phyloP scores from a whole-genome alignment of 2,888 invertebrate species.

The Stomorhina lunata region DNA sequence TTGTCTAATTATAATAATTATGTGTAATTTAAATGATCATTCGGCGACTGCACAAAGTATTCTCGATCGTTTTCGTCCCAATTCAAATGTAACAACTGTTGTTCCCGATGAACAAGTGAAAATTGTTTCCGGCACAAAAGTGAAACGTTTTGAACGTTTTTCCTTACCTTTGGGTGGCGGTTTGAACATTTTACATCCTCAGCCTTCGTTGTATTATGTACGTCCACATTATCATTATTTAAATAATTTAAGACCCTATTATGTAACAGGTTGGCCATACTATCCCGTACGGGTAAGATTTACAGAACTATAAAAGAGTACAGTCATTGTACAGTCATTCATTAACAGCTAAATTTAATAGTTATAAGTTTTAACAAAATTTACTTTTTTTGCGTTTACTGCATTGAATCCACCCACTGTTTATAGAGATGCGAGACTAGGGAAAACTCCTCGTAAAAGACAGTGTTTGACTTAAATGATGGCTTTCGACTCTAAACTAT shows the following conservation, averaged over 20 bases:
- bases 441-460: no score
- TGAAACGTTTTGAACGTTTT: slow-evolving; percentile 76
- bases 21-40: slow-evolving; percentile 51
- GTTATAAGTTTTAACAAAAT: neutral
- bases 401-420: no score
- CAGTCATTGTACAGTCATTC: neutral
- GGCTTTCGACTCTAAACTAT: no score
- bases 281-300: slow-evolving; percentile 58
- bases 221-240: slow-evolving; percentile 60
- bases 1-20: slow-evolving; percentile 44
- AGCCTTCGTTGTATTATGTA: slow-evolving; percentile 65
- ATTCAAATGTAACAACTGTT: slow-evolving; percentile 64
- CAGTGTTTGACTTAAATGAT: no score
- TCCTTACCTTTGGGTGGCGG: slow-evolving; percentile 73
- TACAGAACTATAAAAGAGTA: neutral
- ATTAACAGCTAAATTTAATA: slow-evolving; percentile 23
- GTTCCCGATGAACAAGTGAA: slow-evolving; percentile 73
- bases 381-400: no score
- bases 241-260: slow-evolving; percentile 49
- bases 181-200: slow-evolving; percentile 56
- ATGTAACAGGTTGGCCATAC: slow-evolving; percentile 58
- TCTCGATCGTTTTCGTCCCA: slow-evolving; percentile 73
- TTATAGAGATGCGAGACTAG: no score
- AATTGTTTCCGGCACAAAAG: slow-evolving; percentile 77
- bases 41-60: slow-evolving; percentile 70